A percentile compares a stretch with the other conserved stretches of the same genome.
phyloP scores from a whole-genome alignment of 2,888 invertebrate species.

The Yponomeuta cagnagella region DNA sequence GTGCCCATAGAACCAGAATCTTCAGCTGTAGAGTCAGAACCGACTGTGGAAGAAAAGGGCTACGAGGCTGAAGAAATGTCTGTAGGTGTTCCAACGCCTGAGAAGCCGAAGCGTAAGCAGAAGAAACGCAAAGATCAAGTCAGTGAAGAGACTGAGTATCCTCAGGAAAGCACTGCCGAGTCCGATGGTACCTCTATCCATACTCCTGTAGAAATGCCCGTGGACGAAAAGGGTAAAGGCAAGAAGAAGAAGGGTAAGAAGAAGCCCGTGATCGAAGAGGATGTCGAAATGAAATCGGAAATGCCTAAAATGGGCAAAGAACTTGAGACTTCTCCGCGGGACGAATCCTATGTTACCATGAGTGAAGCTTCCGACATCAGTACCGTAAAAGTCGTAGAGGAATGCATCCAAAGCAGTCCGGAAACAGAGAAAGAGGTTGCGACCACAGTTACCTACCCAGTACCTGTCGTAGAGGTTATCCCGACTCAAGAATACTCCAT shows the following conservation, averaged over 20 bases:
- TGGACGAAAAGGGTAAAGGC: constrained; percentile 34
- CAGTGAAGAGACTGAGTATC: constrained; percentile 62
- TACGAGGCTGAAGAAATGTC: constrained; percentile 83
- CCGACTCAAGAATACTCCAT: constrained; percentile 72
- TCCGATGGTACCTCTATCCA: constrained; percentile 50
- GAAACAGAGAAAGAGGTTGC: constrained; percentile 63
- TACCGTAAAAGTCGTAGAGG: constrained; percentile 80
- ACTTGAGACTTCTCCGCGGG: constrained; percentile 69
- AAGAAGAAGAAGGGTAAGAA: constrained; percentile 69
- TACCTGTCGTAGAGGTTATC: constrained; percentile 77
- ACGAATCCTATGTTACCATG: constrained; percentile 76
- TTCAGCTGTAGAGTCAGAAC: constrained; percentile 58
- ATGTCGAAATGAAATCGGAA: constrained; percentile 41
- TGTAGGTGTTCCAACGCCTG: constrained; percentile 42
- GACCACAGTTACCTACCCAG: constrained; percentile 73
- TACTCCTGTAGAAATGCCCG: constrained; percentile 39
- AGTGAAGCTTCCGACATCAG: constrained; percentile 75
- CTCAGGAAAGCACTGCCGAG: constrained; percentile 54
- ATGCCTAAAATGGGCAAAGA: constrained; percentile 69
- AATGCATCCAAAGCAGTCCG: constrained; percentile 74
- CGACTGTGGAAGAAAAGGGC: constrained; percentile 75
- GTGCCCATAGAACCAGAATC: constrained; percentile 47
- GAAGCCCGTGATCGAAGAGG: constrained; percentile 48
- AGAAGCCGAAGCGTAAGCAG: constrained; percentile 67
- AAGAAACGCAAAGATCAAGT: constrained; percentile 55